phyloP scores from a whole-genome alignment of 2,113 vertebrate species.

The Leuciscus idus region DNA sequence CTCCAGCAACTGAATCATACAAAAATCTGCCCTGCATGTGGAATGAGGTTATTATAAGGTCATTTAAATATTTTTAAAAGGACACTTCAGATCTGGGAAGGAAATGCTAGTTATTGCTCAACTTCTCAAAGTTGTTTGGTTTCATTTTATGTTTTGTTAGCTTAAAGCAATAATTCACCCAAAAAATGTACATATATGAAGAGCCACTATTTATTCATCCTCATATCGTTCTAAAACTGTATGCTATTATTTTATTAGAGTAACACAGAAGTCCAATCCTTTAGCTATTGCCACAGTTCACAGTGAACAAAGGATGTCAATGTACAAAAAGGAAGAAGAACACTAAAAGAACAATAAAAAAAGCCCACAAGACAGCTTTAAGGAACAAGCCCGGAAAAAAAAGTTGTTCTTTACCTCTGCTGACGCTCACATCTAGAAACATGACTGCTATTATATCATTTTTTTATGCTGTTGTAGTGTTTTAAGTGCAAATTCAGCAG shows the following conservation, averaged over 20 bases:
- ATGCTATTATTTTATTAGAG: not conserved
- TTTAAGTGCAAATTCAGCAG: not conserved
- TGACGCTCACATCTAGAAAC: not conserved
- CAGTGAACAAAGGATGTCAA: not conserved
- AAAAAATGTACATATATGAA: not conserved
- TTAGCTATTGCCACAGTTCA: not conserved
- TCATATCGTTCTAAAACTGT: not conserved
- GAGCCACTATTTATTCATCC: not conserved
- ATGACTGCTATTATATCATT: not conserved
- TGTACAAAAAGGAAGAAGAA: not conserved
- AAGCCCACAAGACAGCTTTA: not conserved
- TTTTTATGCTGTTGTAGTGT: not conserved
- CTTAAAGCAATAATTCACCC: not conserved
- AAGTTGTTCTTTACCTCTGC: not conserved
- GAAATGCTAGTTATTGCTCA: not conserved
- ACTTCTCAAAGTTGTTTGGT: conserved; percentile 9
- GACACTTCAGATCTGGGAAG: not conserved
- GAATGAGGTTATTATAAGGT: not conserved
- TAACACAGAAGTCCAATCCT: not conserved
- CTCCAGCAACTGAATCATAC: not conserved
- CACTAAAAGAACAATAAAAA: not conserved
- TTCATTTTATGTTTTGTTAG: conserved; percentile 35
- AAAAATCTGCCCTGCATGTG: not conserved
- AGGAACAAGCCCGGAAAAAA: not conserved
- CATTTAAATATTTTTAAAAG: not conserved